Evolutionary conservation across 2,888 invertebrate species (phyloP), one percentile per base, ranked within the genome.

Genomic region (Lasioglossum marginatum): DNA sequence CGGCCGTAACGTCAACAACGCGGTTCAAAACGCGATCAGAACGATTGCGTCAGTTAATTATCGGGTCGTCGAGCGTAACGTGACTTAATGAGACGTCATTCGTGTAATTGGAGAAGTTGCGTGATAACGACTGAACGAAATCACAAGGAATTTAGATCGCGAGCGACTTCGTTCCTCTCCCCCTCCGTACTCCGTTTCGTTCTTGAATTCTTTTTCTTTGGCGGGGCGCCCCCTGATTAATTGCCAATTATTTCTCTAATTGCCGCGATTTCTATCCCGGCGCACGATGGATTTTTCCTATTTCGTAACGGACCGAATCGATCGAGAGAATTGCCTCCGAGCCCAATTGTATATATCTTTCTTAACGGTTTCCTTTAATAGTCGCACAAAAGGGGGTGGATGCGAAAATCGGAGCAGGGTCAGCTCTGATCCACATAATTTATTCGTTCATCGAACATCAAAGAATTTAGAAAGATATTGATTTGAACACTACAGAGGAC

Each of bases 201-300:
- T 66, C 66, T 66, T 31, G 63, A 63, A 14, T 63, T 19, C 77
- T 70, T 77, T 83, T 83, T 84, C 19, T 77, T 23, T 48, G 16
- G n/a, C 45, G 34, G 14, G 6, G 45, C n/a, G n/a, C 52, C 14
- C 52, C 23, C 77, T 76, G 84, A 85, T 84, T 85, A 85, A 85
- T 85, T 79, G 84, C 66, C 85, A 85, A 85, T 85, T 84, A 85
- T 83, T 84, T 76, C 76, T 72, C 75, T 85, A 84, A 85, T 85
- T 79, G 79, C 75, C 43, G n/a, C 77, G 37, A 74, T 66, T 79
- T 48, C 72, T 72, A 82, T 75, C 52, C 71, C 19, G 16, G 1
- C 34, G 4, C 27, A 23, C 48, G 68, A 45, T 37, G 37, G 37
- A 43, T 82, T 72, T 70, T 57, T 77, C 73, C 73, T 70, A 60